A percentile compares a stretch with the other conserved stretches of the same genome.
phyloP scores from a whole-genome alignment of 1,140 invertebrate genomes.

The Caenorhabditis elegans region WBcel235 BX284606.5:11196001-11196500 shows the following conservation, averaged over 20 bases:
- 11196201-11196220: conserved; percentile 10
- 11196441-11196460: neutral
- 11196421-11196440: conserved; percentile 30
- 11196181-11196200: conserved; percentile 40
- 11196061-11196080: neutral
- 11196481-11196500: neutral
- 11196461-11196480: neutral
- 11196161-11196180: conserved; percentile 23
- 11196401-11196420: neutral
- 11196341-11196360: neutral
- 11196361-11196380: conserved; percentile 3
- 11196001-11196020: conserved; percentile 23
- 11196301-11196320: neutral
- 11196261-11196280: conserved; percentile 26
- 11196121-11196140: neutral
- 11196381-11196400: neutral
- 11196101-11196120: neutral
- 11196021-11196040: neutral
- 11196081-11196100: neutral
- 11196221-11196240: conserved; percentile 11
- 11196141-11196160: conserved; percentile 3
- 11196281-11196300: neutral
- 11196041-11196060: neutral
- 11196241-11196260: conserved; percentile 11
- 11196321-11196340: too few relatives aligned